These are phyloP conservation scores for Tethea ocularis DNA, from an alignment of 2,888 invertebrate genomes.

Conservation along the genomic window DNA sequence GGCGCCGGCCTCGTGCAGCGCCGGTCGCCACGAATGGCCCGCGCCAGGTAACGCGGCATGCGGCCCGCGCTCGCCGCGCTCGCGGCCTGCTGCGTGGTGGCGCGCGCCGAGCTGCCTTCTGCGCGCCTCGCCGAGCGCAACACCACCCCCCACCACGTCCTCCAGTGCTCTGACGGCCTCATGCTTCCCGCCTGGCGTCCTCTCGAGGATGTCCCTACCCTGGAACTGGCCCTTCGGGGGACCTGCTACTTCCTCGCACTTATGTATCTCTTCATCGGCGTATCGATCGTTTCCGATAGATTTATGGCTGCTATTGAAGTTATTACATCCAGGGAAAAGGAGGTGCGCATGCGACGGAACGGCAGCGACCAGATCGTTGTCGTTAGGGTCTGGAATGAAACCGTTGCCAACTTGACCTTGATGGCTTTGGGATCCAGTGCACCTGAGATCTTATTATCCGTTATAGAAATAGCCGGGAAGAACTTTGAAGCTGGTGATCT, in stretches of 20 bases:
- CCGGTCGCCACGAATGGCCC: slow-evolving; percentile 69
- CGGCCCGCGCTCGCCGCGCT: slow-evolving; percentile 79
- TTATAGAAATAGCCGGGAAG: slow-evolving; percentile 98
- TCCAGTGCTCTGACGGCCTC: slow-evolving; percentile 91
- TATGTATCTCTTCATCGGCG: slow-evolving; percentile 98
- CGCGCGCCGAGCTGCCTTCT: slow-evolving; percentile 70
- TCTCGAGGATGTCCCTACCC: slow-evolving; percentile 88
- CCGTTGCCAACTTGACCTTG: slow-evolving; percentile 98
- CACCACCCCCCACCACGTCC: slow-evolving; percentile 65
- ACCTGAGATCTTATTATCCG: slow-evolving; percentile 98
- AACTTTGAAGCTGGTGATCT: slow-evolving; percentile 98
- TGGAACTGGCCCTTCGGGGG: slow-evolving; percentile 93
- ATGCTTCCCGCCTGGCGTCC: slow-evolving; percentile 95
- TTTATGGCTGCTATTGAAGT: slow-evolving; percentile 99
- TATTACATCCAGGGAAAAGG: slow-evolving; percentile 98
- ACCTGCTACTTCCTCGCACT: slow-evolving; percentile 94
- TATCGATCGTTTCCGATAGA: slow-evolving; percentile 98
- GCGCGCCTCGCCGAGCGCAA: slow-evolving; percentile 67
- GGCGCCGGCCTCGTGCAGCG: slow-evolving; percentile 79
- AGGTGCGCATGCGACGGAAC: slow-evolving; percentile 94
- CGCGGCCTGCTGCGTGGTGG: slow-evolving; percentile 76
- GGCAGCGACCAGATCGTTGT: slow-evolving; percentile 95
- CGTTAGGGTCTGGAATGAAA: slow-evolving; percentile 99
- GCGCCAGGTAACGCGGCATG: slow-evolving; percentile 76
- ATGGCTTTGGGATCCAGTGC: slow-evolving; percentile 99